Evolutionary conservation across 2,888 invertebrate genomes (phyloP).

Genomic region (Geotrupes spiniger): DNA sequence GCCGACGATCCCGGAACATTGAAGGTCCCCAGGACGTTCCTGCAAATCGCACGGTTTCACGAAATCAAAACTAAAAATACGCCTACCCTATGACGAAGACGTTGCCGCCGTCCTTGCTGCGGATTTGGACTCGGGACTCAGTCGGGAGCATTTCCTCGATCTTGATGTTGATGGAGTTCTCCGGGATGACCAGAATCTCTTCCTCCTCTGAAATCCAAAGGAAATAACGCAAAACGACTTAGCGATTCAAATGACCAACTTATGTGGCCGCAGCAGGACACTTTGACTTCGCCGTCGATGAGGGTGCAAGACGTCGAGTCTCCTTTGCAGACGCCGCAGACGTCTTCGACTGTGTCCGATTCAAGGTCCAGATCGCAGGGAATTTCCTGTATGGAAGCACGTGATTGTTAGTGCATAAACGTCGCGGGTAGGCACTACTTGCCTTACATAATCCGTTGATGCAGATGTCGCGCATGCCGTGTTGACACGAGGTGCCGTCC

Average conservation of each 20-base stretch:
- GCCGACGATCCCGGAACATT: slow-evolving; percentile 42
- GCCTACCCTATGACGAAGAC: slow-evolving; percentile 53
- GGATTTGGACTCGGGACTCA: slow-evolving; percentile 53
- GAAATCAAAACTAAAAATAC: too few relatives aligned
- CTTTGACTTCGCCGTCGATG: slow-evolving; percentile 33
- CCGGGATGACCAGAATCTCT: slow-evolving; percentile 50
- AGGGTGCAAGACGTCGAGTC: slow-evolving; percentile 56
- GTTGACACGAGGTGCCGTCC: slow-evolving; percentile 56
- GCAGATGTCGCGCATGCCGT: slow-evolving; percentile 55
- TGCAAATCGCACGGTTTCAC: slow-evolving; percentile 30
- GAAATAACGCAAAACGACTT: not conserved
- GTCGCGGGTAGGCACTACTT: slow-evolving; percentile 5
- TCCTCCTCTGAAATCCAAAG: slow-evolving; percentile 19
- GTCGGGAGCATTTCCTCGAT: slow-evolving; percentile 54
- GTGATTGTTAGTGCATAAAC: not conserved
- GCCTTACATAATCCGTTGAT: slow-evolving; percentile 55
- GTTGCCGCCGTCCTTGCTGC: slow-evolving; percentile 44
- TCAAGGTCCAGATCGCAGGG: slow-evolving; percentile 58
- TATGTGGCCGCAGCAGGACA: slow-evolving; percentile 20
- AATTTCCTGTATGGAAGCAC: slow-evolving; percentile 45
- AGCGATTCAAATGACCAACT: slow-evolving; percentile 9
- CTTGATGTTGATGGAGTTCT: slow-evolving; percentile 53
- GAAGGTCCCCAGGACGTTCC: slow-evolving; percentile 43
- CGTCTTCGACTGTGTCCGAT: slow-evolving; percentile 56
- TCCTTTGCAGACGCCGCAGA: slow-evolving; percentile 64